These are phyloP conservation scores for Tortricodes alternella DNA, from an alignment of 2,888 invertebrate species.

Conservation along the genomic window DNA sequence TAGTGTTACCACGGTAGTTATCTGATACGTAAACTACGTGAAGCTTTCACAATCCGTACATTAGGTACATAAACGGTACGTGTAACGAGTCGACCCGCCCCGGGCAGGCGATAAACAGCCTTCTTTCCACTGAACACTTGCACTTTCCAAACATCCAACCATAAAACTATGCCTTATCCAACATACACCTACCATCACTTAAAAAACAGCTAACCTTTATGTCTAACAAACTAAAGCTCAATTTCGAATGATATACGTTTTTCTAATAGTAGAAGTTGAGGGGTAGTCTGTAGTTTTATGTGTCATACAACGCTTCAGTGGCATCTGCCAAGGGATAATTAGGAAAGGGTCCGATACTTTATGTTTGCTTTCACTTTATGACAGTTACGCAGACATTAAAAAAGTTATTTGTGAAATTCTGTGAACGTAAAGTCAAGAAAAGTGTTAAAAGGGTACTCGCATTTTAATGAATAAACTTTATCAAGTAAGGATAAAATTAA, in stretches of 20 bases:
- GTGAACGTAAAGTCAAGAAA: neutral
- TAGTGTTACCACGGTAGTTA: conserved; percentile 17
- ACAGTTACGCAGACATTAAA: conserved; percentile 21
- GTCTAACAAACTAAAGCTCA: neutral
- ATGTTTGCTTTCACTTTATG: conserved; percentile 31
- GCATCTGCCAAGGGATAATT: conserved; percentile 39
- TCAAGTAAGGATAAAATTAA: too few relatives aligned
- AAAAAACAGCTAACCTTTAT: neutral
- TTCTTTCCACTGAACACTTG: conserved; percentile 41
- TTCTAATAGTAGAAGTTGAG: neutral
- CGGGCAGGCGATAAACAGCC: conserved; percentile 44
- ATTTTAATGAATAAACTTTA: too few relatives aligned
- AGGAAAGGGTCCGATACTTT: conserved; percentile 35
- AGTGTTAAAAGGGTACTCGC: too few relatives aligned
- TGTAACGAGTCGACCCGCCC: conserved; percentile 37
- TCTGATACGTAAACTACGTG: conserved; percentile 39
- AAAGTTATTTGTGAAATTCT: conserved; percentile 10
- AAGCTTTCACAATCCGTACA: conserved; percentile 39
- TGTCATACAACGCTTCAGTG: conserved; percentile 38
- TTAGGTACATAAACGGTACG: conserved; percentile 35
- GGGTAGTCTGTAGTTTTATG: conserved; percentile 33
- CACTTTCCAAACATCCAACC: conserved; percentile 43
- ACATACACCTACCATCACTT: neutral
- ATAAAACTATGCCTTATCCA: conserved; percentile 36
- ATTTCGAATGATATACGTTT: neutral